These are phyloP conservation scores for Amphipyra tragopoginis DNA, from an alignment of 2,888 invertebrate genomes.

Conservation along the genomic window DNA sequence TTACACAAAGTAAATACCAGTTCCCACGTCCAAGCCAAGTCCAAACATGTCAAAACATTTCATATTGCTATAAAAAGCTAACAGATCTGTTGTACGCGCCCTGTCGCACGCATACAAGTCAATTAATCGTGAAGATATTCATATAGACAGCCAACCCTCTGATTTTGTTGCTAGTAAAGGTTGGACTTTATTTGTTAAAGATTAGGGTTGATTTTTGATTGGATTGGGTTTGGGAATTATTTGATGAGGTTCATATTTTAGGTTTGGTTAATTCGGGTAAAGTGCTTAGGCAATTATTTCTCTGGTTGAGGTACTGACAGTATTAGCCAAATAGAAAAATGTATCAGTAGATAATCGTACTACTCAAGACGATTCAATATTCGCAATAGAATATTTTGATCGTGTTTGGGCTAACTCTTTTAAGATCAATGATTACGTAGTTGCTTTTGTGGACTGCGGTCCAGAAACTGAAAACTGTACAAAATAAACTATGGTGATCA, in stretches of 20 bases:
- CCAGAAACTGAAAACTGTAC: too few species aligned
- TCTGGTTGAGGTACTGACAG: background rate
- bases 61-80: conserved; percentile 65
- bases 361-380: too few species aligned
- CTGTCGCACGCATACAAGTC: conserved; percentile 76
- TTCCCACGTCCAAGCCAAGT: conserved; percentile 71
- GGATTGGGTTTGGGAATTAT: conserved; percentile 21
- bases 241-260: conserved; percentile 32
- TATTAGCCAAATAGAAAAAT: background rate
- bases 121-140: conserved; percentile 77
- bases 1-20: conserved; percentile 40
- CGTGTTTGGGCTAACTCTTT: too few species aligned
- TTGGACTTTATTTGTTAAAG: conserved; percentile 11
- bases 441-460: too few species aligned
- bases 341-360: background rate
- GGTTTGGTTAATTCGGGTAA: conserved; percentile 25
- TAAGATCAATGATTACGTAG: too few species aligned
- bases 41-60: conserved; percentile 79
- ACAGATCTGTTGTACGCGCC: conserved; percentile 70
- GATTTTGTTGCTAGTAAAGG: conserved; percentile 17
- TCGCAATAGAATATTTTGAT: too few species aligned
- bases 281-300: conserved; percentile 25
- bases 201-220: conserved; percentile 19
- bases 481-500: too few species aligned
- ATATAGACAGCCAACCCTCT: conserved; percentile 65